phyloP scores from a whole-genome alignment of 2,797 vertebrate species.

The Ciconia nigra region DNA sequence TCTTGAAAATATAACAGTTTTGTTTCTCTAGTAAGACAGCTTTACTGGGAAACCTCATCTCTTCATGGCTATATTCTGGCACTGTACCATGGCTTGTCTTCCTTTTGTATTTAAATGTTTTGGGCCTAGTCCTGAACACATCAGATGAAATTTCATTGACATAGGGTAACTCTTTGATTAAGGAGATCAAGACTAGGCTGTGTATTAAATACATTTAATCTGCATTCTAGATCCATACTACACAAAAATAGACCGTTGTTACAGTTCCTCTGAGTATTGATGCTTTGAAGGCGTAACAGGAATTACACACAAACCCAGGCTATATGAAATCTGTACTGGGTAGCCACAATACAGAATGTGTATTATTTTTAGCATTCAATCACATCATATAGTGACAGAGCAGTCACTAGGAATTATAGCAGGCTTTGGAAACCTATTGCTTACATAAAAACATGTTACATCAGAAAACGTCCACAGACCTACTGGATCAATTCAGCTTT shows the following conservation, averaged over 20 bases:
- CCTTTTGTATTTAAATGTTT: not conserved
- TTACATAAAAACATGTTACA: not conserved
- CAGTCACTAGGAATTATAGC: not conserved
- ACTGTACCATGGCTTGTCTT: not conserved
- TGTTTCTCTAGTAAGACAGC: not conserved
- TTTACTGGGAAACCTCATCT: not conserved
- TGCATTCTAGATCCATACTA: not conserved
- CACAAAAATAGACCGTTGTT: not conserved
- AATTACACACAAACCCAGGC: not conserved
- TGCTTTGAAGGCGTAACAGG: not conserved
- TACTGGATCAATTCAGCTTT: not conserved
- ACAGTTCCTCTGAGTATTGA: not conserved
- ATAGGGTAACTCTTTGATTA: not conserved
- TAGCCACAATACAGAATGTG: not conserved
- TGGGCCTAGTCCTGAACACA: not conserved
- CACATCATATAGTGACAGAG: not conserved
- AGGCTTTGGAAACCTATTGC: not conserved
- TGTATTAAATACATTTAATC: not conserved
- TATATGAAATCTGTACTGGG: not conserved
- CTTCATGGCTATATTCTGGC: not conserved
- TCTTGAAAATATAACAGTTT: not conserved
- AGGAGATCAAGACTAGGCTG: not conserved
- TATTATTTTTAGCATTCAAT: conserved; percentile 34
- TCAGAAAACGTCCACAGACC: not conserved
- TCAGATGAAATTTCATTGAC: not conserved